A percentile compares a stretch with the other conserved stretches of the same genome.
Evolutionary conservation across 1,140 invertebrate genomes (phyloP).

Genomic region (Lordiphosa collinella): DNA sequence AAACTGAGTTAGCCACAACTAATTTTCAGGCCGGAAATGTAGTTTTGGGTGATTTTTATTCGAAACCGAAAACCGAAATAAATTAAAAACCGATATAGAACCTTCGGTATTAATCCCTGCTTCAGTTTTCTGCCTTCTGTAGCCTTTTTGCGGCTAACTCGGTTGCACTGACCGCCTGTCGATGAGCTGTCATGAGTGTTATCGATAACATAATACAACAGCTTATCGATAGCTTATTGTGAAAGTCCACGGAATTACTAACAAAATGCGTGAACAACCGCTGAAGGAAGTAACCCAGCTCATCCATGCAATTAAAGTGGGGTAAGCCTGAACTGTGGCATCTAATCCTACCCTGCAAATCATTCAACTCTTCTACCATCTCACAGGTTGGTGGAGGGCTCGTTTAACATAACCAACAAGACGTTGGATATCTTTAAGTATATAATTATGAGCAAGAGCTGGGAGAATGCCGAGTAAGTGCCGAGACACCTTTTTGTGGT

Average conservation of each 20-base stretch:
- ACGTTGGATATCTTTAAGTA: slow-evolving; percentile 83
- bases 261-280: slow-evolving; percentile 52
- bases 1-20: no score
- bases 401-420: slow-evolving; percentile 83
- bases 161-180: no score
- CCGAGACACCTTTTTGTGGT: not conserved
- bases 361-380: slow-evolving; percentile 17
- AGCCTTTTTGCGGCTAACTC: no score
- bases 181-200: no score
- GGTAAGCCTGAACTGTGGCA: slow-evolving; percentile 55
- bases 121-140: no score
- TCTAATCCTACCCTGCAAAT: not conserved
- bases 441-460: slow-evolving; percentile 82
- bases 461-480: slow-evolving; percentile 83
- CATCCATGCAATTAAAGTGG: slow-evolving; percentile 81
- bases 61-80: no score
- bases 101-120: no score
- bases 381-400: slow-evolving; percentile 81
- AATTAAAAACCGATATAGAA: no score
- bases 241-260: not conserved
- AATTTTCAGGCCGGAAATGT: no score
- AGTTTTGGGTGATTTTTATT: no score
- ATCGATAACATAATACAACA: no score
- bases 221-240: slow-evolving; percentile 7
- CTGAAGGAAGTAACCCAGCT: slow-evolving; percentile 70